phyloP scores from a whole-genome alignment of 1,140 invertebrate species.

The Drosophila sp. region DNA sequence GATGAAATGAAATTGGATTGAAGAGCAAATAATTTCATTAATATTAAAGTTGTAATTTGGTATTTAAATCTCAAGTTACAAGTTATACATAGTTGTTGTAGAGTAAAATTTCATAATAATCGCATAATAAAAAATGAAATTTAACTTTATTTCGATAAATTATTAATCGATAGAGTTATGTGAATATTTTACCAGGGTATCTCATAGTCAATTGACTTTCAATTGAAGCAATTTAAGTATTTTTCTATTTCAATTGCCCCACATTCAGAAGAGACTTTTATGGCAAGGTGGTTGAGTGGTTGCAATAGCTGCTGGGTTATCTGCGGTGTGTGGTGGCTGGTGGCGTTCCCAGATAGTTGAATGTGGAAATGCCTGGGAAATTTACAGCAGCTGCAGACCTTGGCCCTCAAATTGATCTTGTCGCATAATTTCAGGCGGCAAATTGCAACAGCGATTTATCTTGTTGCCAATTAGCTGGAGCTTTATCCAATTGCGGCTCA shows the following conservation, averaged over 20 bases:
- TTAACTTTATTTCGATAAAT: too few relatives aligned
- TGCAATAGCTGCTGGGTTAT: background rate
- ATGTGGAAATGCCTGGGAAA: background rate
- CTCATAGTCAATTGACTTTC: too few relatives aligned
- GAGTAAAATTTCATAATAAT: too few relatives aligned
- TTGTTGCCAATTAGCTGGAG: conserved; percentile 76
- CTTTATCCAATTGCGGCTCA: conserved; percentile 7
- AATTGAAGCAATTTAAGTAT: too few relatives aligned
- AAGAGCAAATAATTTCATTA: too few relatives aligned
- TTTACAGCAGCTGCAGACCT: conserved; percentile 58
- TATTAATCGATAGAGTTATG: too few relatives aligned
- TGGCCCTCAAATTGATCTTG: conserved; percentile 79
- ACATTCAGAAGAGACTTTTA: background rate
- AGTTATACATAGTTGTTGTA: too few relatives aligned
- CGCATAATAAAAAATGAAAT: too few relatives aligned
- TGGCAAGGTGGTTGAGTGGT: background rate
- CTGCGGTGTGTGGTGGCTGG: background rate
- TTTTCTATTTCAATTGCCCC: background rate
- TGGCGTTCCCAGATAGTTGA: background rate
- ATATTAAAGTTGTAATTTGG: too few relatives aligned
- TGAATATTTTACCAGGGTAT: too few relatives aligned
- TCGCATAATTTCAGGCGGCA: conserved; percentile 72
- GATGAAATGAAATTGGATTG: too few relatives aligned
- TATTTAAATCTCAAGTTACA: too few relatives aligned
- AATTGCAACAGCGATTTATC: conserved; percentile 78